phyloP scores from a whole-genome alignment of 2,797 vertebrate species.

The Melanotaenia boesemani region DNA sequence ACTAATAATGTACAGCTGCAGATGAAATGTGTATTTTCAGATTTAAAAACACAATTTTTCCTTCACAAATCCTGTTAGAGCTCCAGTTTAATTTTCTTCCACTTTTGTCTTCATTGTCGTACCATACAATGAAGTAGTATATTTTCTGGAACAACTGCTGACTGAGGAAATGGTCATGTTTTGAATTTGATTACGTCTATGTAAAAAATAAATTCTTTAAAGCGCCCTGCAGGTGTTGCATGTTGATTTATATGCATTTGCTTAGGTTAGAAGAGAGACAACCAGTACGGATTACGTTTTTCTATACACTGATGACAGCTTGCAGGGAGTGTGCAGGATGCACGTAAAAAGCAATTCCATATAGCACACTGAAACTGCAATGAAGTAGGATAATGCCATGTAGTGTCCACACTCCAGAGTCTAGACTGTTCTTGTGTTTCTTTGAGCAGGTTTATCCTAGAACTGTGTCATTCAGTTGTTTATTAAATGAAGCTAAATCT shows the following conservation, averaged over 20 bases:
- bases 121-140: constrained; percentile 5
- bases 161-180: constrained; percentile 10
- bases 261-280: constrained; percentile 15
- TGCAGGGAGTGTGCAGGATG: constrained; percentile 1
- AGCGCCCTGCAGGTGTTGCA: not conserved
- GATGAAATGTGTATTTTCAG: constrained; percentile 18
- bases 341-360: constrained; percentile 39
- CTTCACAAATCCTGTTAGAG: constrained; percentile 58
- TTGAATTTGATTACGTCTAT: not conserved
- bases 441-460: constrained; percentile 80
- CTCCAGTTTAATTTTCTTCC: constrained; percentile 48
- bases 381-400: constrained; percentile 61
- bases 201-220: not conserved
- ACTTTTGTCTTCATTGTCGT: constrained; percentile 22
- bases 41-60: constrained; percentile 40
- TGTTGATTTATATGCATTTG: constrained; percentile 34
- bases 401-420: constrained; percentile 44
- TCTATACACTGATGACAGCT: not conserved
- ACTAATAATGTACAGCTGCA: constrained; percentile 37
- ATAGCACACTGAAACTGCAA: constrained; percentile 39
- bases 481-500: constrained; percentile 85
- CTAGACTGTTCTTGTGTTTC: constrained; percentile 64
- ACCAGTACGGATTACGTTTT: constrained; percentile 50
- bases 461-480: constrained; percentile 81
- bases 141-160: constrained; percentile 32